phyloP scores from a whole-genome alignment of 2,113 vertebrate species.

The Brachyhypopomus occidentalis region DNA sequence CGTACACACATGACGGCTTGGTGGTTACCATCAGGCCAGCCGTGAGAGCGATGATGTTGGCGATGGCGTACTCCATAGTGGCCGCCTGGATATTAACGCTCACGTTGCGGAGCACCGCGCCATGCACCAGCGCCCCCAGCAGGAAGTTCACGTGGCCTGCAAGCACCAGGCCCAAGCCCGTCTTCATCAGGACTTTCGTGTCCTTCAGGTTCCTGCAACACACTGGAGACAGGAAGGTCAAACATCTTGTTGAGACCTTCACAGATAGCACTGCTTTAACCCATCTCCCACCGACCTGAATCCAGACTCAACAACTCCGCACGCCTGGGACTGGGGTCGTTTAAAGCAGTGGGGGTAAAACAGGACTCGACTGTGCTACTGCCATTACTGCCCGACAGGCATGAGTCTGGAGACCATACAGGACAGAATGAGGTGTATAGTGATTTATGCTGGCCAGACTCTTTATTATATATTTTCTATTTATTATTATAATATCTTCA shows the following conservation, averaged over 20 bases:
- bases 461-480: too few species aligned
- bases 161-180: conserved; percentile 86
- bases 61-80: conserved; percentile 76
- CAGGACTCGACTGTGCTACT: too few species aligned
- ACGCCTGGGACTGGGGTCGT: too few species aligned
- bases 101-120: conserved; percentile 83
- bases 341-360: too few species aligned
- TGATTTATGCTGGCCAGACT: too few species aligned
- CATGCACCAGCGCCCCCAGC: conserved; percentile 77
- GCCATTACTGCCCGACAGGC: too few species aligned
- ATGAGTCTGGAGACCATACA: too few species aligned
- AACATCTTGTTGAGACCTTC: not conserved
- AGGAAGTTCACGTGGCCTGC: conserved; percentile 89
- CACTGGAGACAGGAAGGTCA: conserved; percentile 57
- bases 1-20: too few species aligned
- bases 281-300: too few species aligned
- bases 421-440: too few species aligned
- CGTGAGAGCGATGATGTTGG: conserved; percentile 78
- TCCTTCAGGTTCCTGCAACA: conserved; percentile 71
- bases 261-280: not conserved
- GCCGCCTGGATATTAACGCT: conserved; percentile 52
- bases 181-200: conserved; percentile 87
- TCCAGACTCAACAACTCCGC: too few species aligned
- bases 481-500: too few species aligned
- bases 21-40: conserved; percentile 79